A percentile compares a stretch with the other conserved stretches of the same genome.
Evolutionary conservation across 1,140 invertebrate genomes (phyloP).

Genomic region (Tetranychus cinnabarinus): DNA sequence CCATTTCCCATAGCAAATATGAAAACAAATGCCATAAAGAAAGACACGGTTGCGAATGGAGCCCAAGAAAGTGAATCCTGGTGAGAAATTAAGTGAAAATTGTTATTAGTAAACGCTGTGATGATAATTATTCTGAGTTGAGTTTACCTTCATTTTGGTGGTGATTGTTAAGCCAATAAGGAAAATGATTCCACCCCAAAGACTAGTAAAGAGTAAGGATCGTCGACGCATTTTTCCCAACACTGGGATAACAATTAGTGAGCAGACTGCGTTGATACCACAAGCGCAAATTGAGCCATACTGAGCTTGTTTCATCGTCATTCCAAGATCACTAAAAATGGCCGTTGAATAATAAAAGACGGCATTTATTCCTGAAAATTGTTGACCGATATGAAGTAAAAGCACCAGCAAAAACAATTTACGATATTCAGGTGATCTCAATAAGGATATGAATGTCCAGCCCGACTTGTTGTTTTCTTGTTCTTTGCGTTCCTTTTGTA

Average conservation of each 20-base stretch:
- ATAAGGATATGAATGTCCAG: constrained; percentile 6
- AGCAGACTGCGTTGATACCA: constrained; percentile 2
- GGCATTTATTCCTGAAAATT: constrained; percentile 62
- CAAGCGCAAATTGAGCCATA: constrained; percentile 17
- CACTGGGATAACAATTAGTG: too few relatives aligned
- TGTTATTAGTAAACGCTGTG: too few relatives aligned
- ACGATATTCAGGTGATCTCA: constrained; percentile 20
- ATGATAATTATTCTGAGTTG: too few relatives aligned
- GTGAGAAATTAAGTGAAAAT: too few relatives aligned
- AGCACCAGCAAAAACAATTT: constrained; percentile 44
- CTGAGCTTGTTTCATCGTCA: constrained; percentile 14
- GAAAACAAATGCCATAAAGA: constrained; percentile 1
- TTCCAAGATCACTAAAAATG: constrained; percentile 18
- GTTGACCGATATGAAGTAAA: constrained; percentile 50
- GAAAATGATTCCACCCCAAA: too few relatives aligned
- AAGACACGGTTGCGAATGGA: not conserved
- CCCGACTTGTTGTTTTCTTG: not conserved
- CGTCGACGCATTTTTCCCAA: too few relatives aligned
- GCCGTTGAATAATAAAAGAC: constrained; percentile 25
- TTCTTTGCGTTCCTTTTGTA: constrained; percentile 13
- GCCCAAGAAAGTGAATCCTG: too few relatives aligned
- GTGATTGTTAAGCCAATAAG: too few relatives aligned
- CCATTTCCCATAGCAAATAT: not conserved
- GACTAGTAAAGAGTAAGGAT: too few relatives aligned
- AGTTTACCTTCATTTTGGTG: too few relatives aligned